Conservation (phyloP, 2,888 invertebrate genomes). For the Dasypolia templi region DNA sequence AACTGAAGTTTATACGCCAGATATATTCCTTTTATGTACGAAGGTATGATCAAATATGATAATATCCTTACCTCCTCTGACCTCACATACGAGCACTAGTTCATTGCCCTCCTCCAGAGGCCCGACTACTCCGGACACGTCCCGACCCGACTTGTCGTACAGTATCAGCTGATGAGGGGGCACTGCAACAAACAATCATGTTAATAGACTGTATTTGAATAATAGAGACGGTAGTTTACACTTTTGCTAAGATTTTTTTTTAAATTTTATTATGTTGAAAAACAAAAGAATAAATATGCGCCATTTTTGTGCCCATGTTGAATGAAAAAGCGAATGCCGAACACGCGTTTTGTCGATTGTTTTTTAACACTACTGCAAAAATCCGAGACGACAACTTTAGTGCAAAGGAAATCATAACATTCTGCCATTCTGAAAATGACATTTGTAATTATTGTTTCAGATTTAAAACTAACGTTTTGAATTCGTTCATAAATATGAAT, state of each 20-base stretch:
- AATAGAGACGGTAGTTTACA: neutral
- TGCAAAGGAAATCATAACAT: slow-evolving; percentile 8
- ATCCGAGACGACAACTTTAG: too few species aligned
- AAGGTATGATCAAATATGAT: slow-evolving; percentile 28
- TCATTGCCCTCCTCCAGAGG: slow-evolving; percentile 96
- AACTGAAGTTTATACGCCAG: neutral
- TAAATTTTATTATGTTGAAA: neutral
- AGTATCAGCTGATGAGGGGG: slow-evolving; percentile 96
- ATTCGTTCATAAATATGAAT: slow-evolving; percentile 19
- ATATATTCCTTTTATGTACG: neutral
- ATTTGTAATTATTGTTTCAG: slow-evolving; percentile 2
- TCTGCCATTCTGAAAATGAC: too few species aligned
- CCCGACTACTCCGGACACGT: slow-evolving; percentile 95
- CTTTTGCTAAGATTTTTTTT: neutral
- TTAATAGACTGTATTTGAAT: slow-evolving; percentile 7
- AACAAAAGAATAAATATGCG: neutral
- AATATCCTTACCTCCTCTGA: slow-evolving; percentile 94
- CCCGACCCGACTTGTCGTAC: slow-evolving; percentile 95
- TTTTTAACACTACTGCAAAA: neutral
- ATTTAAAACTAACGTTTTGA: slow-evolving; percentile 20
- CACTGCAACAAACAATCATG: slow-evolving; percentile 91
- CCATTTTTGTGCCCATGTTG: neutral
- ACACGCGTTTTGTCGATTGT: neutral
- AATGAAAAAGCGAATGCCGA: too few species aligned
- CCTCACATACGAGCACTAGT: slow-evolving; percentile 96